These are phyloP conservation scores for Rhea americana DNA, from an alignment of 2,113 vertebrate genomes.

Conservation along the genomic window DNA sequence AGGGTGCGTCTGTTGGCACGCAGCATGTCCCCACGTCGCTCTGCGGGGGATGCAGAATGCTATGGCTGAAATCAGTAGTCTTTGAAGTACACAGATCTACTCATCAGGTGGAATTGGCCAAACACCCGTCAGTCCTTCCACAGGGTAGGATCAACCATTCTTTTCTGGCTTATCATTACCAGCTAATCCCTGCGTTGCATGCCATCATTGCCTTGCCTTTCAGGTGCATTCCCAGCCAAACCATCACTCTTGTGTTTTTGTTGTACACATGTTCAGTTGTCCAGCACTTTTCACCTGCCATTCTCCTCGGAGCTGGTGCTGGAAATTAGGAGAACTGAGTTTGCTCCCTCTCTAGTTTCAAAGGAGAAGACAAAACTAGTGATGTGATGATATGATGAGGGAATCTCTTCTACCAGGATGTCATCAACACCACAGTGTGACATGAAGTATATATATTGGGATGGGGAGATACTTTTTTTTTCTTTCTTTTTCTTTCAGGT, in stretches of 20 bases:
- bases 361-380: neutral
- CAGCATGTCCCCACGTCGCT: rapidly evolving
- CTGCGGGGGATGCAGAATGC: neutral
- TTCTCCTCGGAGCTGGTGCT: neutral
- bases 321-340: neutral
- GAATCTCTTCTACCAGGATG: neutral
- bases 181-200: neutral
- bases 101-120: neutral
- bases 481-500: neutral
- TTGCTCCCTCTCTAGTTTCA: neutral
- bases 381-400: neutral
- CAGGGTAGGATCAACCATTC: neutral
- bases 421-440: neutral
- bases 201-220: neutral
- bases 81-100: neutral
- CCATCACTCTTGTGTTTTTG: neutral
- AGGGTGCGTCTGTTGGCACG: too few relatives aligned
- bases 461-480: neutral
- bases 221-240: neutral
- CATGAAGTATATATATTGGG: neutral
- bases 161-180: neutral
- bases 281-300: neutral
- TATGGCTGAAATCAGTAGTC: neutral
- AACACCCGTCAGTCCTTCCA: neutral
- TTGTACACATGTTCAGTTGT: neutral